phyloP scores from a whole-genome alignment of 2,888 invertebrate species.

The Yponomeuta sedellus region DNA sequence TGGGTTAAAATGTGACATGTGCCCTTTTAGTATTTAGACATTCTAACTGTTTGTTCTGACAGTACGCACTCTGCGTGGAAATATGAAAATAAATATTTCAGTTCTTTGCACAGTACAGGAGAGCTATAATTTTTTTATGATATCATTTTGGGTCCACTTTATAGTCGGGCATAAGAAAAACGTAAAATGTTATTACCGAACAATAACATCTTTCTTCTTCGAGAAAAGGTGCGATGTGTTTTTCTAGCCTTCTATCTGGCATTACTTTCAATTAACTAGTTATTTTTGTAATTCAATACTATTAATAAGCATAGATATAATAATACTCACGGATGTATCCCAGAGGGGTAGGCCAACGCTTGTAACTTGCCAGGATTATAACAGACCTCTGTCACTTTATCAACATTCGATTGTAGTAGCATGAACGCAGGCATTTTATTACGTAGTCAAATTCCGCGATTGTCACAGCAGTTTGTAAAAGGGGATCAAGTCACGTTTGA shows the following conservation, averaged over 20 bases:
- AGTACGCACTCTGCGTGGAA: background rate
- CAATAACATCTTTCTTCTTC: background rate
- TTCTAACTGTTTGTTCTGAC: background rate
- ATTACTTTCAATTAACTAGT: background rate
- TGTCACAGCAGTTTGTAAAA: too few relatives aligned
- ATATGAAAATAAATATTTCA: background rate
- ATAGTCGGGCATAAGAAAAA: constrained; percentile 6
- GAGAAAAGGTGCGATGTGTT: background rate
- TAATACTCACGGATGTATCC: too few relatives aligned
- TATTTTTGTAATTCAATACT: background rate
- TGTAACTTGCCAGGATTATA: background rate
- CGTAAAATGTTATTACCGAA: constrained; percentile 5
- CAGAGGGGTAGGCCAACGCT: background rate
- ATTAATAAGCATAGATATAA: too few relatives aligned
- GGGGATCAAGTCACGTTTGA: too few relatives aligned
- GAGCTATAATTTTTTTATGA: background rate
- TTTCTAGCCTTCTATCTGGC: too few relatives aligned
- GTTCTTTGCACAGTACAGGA: background rate
- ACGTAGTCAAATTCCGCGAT: background rate
- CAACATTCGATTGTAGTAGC: too few relatives aligned
- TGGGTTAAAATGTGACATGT: too few relatives aligned
- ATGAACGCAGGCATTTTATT: background rate
- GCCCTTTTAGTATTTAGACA: too few relatives aligned
- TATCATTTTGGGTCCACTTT: constrained; percentile 9
- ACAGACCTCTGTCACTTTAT: background rate